Percentiles rank a stretch among this genome's conserved stretches.
phyloP scores from a whole-genome alignment of 2,113 vertebrate species.

The Centrocercus urophasianus region DNA sequence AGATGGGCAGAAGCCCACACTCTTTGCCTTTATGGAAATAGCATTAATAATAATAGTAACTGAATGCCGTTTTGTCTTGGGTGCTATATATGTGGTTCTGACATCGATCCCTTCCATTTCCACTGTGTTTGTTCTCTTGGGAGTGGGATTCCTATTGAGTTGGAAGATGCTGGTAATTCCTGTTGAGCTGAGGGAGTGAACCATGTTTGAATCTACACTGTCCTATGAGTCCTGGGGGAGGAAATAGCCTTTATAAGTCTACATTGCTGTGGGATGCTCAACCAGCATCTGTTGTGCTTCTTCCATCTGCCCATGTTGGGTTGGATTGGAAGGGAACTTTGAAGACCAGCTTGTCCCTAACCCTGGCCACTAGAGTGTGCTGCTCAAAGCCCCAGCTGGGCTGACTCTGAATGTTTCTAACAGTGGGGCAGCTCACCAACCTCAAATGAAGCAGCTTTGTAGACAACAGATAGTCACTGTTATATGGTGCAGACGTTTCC shows the following conservation, averaged over 20 bases:
- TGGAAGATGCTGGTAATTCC: background rate
- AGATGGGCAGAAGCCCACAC: background rate
- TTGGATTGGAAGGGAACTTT: background rate
- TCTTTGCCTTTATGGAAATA: background rate
- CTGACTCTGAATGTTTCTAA: background rate
- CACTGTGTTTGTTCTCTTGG: background rate
- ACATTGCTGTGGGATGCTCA: rapidly evolving
- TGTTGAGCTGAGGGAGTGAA: background rate
- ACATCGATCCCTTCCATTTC: background rate
- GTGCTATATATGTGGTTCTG: background rate
- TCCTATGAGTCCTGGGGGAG: background rate
- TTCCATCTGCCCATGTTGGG: background rate
- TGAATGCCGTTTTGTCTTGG: background rate
- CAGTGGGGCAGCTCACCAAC: background rate
- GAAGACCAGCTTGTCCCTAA: background rate
- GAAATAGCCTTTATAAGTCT: background rate
- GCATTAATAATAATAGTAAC: background rate
- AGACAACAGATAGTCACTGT: background rate
- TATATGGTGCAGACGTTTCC: background rate
- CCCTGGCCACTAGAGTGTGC: background rate
- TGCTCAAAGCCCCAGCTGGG: background rate
- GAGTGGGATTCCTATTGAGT: too few relatives aligned
- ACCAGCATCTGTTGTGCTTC: background rate
- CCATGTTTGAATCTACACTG: rapidly evolving
- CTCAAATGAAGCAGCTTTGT: background rate